Percentiles rank a stretch among this genome's conserved stretches.
Evolutionary conservation across 2,888 invertebrate genomes (phyloP).

Genomic region (Camponotus fellah): DNA sequence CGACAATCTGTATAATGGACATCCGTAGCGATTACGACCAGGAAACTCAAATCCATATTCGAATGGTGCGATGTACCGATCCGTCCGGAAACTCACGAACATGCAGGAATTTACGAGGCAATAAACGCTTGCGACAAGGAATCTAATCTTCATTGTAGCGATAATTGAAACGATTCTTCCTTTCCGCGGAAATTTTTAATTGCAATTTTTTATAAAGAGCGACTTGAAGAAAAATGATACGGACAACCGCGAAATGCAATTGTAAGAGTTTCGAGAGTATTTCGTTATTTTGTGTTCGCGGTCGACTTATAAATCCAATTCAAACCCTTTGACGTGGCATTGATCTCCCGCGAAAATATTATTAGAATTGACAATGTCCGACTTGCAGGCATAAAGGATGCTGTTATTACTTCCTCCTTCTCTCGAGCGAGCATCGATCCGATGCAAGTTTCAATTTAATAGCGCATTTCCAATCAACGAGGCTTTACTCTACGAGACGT

Average conservation of each 20-base stretch:
- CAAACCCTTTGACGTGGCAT: not conserved
- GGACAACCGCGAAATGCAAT: not conserved
- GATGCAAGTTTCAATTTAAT: slow-evolving; percentile 47
- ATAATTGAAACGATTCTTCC: not conserved
- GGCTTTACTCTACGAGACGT: slow-evolving; percentile 31
- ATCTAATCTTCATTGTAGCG: not conserved
- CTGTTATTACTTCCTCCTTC: slow-evolving; percentile 38
- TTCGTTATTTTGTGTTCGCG: not conserved
- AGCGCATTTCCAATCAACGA: slow-evolving; percentile 47
- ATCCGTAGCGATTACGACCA: slow-evolving; percentile 19
- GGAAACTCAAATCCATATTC: not conserved
- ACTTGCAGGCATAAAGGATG: slow-evolving; percentile 27
- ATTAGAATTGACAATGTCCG: slow-evolving; percentile 30
- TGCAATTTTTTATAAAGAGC: not conserved
- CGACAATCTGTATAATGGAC: slow-evolving; percentile 27
- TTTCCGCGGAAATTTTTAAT: not conserved
- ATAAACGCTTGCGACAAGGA: not conserved
- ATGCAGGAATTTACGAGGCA: not conserved
- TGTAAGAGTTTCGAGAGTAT: not conserved
- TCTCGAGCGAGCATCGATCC: slow-evolving; percentile 28
- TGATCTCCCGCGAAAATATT: slow-evolving; percentile 11
- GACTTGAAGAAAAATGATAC: not conserved
- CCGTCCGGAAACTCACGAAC: not conserved
- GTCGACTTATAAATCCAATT: not conserved
- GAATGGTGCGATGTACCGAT: not conserved